A percentile compares a stretch with the other conserved stretches of the same genome.
Evolutionary conservation across 2,888 invertebrate species (phyloP).

Genomic region (Xestia c-nigrum): DNA sequence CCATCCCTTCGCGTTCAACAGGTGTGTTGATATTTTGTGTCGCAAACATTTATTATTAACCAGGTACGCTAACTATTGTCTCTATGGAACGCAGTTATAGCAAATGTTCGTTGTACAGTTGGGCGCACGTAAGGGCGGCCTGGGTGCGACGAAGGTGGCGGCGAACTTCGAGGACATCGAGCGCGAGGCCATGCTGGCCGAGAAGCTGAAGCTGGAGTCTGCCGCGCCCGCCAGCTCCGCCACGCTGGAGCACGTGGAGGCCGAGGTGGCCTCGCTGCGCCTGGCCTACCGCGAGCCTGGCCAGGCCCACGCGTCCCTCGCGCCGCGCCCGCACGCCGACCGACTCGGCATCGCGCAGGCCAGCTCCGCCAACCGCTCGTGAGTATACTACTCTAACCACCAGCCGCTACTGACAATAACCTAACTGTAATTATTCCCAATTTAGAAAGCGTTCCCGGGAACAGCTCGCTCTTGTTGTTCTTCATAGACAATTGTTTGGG

Average conservation of each 20-base stretch:
- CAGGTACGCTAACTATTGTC: neutral
- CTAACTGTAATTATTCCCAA: neutral
- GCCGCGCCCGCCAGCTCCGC: constrained; percentile 4
- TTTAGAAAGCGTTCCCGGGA: neutral
- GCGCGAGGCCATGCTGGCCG: constrained; percentile 96
- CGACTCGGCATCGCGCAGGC: constrained; percentile 97
- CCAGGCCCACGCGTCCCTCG: neutral
- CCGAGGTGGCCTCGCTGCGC: constrained; percentile 93
- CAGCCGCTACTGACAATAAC: neutral
- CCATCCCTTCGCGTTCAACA: neutral
- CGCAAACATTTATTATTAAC: neutral
- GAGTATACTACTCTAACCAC: constrained; percentile 28
- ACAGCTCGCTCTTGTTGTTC: neutral
- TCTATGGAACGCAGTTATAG: neutral
- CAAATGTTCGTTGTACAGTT: constrained; percentile 87
- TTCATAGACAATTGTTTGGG: neutral
- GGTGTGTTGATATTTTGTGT: neutral
- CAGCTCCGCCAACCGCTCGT: constrained; percentile 67
- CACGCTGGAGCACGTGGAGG: constrained; percentile 86
- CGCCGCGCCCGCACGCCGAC: constrained; percentile 88
- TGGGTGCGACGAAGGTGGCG: constrained; percentile 98
- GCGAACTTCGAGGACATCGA: constrained; percentile 99
- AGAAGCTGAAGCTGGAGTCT: constrained; percentile 92
- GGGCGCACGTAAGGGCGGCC: constrained; percentile 96
- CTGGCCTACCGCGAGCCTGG: constrained; percentile 94